These are phyloP conservation scores for Xylota segnis DNA, from an alignment of 2,888 invertebrate genomes.

Conservation along the genomic window DNA sequence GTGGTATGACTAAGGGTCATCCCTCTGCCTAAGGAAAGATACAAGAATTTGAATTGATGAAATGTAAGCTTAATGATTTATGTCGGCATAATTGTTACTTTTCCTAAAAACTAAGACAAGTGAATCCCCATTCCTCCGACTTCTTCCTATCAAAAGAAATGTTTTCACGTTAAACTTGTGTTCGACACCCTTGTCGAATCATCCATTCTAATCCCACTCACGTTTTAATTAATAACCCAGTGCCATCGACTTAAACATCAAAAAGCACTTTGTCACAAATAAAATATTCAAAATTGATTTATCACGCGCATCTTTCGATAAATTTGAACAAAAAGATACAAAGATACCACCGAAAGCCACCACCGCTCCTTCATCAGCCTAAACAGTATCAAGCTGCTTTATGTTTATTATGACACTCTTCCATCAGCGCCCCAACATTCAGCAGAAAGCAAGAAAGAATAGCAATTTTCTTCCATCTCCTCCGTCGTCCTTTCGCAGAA, in stretches of 20 bases:
- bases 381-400: slow-evolving; percentile 16
- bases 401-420: slow-evolving; percentile 1
- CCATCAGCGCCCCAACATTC: not conserved
- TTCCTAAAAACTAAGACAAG: not conserved
- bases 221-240: slow-evolving; percentile 3
- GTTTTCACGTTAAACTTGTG: not conserved
- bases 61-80: too few relatives aligned
- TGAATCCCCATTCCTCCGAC: not conserved
- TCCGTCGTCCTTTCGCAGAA: slow-evolving; percentile 9
- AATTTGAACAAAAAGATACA: not conserved
- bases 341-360: not conserved
- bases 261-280: slow-evolving; percentile 36
- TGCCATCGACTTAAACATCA: slow-evolving; percentile 24
- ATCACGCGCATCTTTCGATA: not conserved
- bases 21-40: too few relatives aligned
- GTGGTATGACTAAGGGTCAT: too few relatives aligned
- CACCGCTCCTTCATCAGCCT: not conserved
- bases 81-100: not conserved
- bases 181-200: not conserved
- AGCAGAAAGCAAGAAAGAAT: not conserved
- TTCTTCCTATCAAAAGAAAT: not conserved
- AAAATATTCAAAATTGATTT: slow-evolving; percentile 46
- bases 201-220: slow-evolving; percentile 25
- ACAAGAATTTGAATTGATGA: too few relatives aligned
- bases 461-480: not conserved